Conservation (phyloP, 2,113 vertebrate species). For the Ginglymostoma cirratum region DNA sequence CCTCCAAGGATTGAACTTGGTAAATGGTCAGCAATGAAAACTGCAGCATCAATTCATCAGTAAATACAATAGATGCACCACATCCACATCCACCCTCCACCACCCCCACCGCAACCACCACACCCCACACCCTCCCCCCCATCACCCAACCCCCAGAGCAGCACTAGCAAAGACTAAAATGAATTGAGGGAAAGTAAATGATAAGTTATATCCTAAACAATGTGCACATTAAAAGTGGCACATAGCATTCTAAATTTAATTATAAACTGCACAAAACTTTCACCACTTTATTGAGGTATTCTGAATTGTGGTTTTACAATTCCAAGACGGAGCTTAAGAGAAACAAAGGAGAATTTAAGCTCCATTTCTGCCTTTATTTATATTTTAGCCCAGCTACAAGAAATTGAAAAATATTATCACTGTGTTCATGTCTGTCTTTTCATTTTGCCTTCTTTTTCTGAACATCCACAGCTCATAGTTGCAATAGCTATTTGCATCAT, state of each 20-base stretch:
- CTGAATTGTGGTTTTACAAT: not conserved
- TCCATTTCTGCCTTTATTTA: not conserved
- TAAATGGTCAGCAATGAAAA: not conserved
- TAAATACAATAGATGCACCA: not conserved
- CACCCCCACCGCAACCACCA: too few species aligned
- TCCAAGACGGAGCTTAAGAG: not conserved
- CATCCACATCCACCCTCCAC: not conserved
- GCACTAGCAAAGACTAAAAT: not conserved
- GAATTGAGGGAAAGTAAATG: not conserved
- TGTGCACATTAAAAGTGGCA: not conserved
- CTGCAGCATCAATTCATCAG: too few species aligned
- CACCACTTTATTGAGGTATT: not conserved
- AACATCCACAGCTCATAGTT: not conserved
- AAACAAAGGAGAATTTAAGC: not conserved
- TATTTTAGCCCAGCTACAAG: too few species aligned
- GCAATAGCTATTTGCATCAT: not conserved
- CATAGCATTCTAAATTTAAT: not conserved
- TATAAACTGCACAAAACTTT: not conserved
- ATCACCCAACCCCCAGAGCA: not conserved
- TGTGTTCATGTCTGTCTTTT: not conserved
- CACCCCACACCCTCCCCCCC: too few species aligned
- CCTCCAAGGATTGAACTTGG: not conserved
- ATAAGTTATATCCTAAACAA: not conserved
- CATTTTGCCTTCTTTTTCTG: not conserved
- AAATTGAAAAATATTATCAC: not conserved